Evolutionary conservation across 2,113 vertebrate genomes (phyloP).

Genomic region (Oreotragus oreotragus): DNA sequence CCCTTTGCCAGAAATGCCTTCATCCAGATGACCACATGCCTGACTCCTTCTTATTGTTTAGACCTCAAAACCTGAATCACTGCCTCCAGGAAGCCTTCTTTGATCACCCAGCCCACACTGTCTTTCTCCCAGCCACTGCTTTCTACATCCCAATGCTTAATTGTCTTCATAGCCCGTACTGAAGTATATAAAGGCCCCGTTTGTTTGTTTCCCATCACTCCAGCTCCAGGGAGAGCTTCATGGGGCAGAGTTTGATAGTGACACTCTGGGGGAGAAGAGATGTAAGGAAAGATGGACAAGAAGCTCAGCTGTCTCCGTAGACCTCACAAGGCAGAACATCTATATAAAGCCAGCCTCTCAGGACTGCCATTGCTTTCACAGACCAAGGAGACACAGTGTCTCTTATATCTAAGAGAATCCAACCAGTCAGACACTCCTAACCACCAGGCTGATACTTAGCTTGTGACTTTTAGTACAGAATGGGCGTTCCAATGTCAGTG

Average conservation of each 20-base stretch:
- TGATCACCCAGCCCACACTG: rapidly evolving
- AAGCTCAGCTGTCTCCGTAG: rapidly evolving
- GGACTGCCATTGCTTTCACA: rapidly evolving
- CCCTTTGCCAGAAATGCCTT: too few species aligned
- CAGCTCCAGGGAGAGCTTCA: not conserved
- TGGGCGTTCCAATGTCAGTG: rapidly evolving
- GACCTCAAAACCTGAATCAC: not conserved
- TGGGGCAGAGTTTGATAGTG: not conserved
- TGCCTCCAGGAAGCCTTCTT: not conserved
- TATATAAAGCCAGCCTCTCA: not conserved
- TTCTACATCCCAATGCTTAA: not conserved
- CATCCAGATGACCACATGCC: too few species aligned
- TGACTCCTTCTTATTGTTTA: not conserved
- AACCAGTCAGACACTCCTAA: not conserved
- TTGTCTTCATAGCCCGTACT: rapidly evolving
- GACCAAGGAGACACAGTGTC: not conserved
- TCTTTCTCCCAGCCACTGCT: too few species aligned
- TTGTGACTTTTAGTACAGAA: not conserved
- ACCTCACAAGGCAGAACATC: not conserved
- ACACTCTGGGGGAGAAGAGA: not conserved
- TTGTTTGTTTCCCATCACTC: not conserved
- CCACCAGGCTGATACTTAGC: rapidly evolving
- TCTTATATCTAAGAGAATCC: not conserved
- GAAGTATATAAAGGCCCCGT: too few species aligned
- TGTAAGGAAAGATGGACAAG: not conserved